Evolutionary conservation across 2,888 invertebrate species (phyloP), one percentile per base, ranked within the genome.

Genomic region (Drosophila aldrichi): DNA sequence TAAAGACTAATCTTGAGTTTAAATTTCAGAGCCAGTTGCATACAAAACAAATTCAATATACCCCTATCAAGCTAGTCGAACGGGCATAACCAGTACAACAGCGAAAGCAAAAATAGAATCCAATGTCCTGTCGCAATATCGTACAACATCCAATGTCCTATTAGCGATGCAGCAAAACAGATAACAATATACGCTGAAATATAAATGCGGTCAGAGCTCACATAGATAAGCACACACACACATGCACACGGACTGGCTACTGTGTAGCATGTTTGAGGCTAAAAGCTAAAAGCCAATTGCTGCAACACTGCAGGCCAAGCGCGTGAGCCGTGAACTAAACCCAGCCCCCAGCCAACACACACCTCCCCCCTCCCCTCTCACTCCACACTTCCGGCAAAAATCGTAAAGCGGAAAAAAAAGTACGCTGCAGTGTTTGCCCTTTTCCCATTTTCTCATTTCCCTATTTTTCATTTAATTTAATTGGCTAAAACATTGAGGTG

Each of bases 31-130:
- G n/a, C n/a, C n/a, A n/a, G n/a, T n/a, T n/a, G n/a, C n/a, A n/a
- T n/a, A n/a, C 10, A 9, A 3, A 9, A 3, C 32, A 14, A 14
- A 20, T 8, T 14, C 14, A 44, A 44, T 46, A 62, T 43, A 52
- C 29, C 12, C 6, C 4, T 14, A 14, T 6, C 2, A 2, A 25
- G 2, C 25, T 8, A 25, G 0, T 0, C n/a, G n/a, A n/a, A 8
- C 54, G 7, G n/a, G 12, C 25, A 40, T 54, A 40, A 40, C 40
- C 25, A 18, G 40, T 25, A 54, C 49, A 64, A 65, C 58, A 59
- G 41, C 55, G 74, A 73, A 77, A 69, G 38, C 59, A 79, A 77
- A 83, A 84, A 83, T 83, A 84, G 87, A 87, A 70, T 75, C 43
- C 58, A 72, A 52, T 66, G 54, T 20, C 29, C 60, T 44, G 67